Percentiles rank a stretch among this genome's conserved stretches.
These are phyloP conservation scores for Drosophila hawaiiensis DNA, from an alignment of 2,888 invertebrate genomes.

Conservation along the genomic window DNA sequence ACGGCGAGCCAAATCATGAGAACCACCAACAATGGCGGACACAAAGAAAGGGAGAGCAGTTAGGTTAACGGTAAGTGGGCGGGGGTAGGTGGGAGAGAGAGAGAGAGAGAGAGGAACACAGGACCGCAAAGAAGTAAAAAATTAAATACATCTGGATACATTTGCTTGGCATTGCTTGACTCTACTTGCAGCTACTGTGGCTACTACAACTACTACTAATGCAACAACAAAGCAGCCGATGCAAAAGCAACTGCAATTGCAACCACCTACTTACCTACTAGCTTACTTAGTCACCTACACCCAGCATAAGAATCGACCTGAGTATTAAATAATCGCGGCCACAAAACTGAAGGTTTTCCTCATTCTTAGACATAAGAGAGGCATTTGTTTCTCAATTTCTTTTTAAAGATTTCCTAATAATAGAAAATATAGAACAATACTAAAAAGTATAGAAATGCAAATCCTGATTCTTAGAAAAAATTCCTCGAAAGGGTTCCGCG, in stretches of 20 bases:
- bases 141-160: constrained; percentile 66
- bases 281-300: too few relatives aligned
- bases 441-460: background rate
- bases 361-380: background rate
- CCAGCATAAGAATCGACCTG: too few relatives aligned
- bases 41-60: background rate
- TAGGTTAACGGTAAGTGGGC: background rate
- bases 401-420: background rate
- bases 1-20: constrained; percentile 25
- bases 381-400: background rate
- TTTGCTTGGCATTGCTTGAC: constrained; percentile 7
- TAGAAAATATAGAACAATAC: background rate
- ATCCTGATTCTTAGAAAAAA: too few relatives aligned
- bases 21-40: constrained; percentile 30
- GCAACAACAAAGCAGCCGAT: background rate
- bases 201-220: background rate
- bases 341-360: background rate
- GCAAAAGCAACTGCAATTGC: constrained; percentile 12
- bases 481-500: too few relatives aligned
- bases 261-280: background rate
- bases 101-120: constrained; percentile 2
- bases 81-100: background rate
- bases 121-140: constrained; percentile 15
- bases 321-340: background rate
- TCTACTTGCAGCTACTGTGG: background rate